phyloP scores from a whole-genome alignment of 2,888 invertebrate species.

The Polydesmus complanatus region DNA sequence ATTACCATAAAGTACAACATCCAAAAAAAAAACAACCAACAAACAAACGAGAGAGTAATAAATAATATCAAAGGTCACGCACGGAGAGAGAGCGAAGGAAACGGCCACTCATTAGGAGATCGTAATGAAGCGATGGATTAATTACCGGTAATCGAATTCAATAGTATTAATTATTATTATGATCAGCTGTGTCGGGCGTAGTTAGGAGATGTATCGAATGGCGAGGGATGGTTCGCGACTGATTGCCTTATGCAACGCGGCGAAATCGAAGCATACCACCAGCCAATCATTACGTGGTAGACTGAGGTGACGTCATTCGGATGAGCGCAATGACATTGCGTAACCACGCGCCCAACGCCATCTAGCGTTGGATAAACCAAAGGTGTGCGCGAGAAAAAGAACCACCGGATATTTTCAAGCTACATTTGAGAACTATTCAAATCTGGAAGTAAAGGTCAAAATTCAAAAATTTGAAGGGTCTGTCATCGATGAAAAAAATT shows the following conservation, averaged over 20 bases:
- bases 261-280: background rate
- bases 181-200: background rate
- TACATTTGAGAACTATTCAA: too few species aligned
- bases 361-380: too few species aligned
- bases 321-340: background rate
- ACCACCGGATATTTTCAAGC: too few species aligned
- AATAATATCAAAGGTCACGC: background rate
- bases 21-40: background rate
- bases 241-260: background rate
- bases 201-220: background rate
- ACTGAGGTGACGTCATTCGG: background rate
- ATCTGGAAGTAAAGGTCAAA: too few species aligned
- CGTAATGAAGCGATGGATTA: too few species aligned
- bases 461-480: too few species aligned
- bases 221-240: background rate
- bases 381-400: too few species aligned
- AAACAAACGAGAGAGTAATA: too few species aligned
- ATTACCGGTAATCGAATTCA: too few species aligned
- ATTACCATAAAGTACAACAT: background rate
- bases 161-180: too few species aligned
- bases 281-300: background rate
- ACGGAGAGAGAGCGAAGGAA: background rate
- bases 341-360: too few species aligned
- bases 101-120: background rate
- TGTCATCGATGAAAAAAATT: too few species aligned